Evolutionary conservation across 2,113 vertebrate species (phyloP), one percentile per base, ranked within the genome.

Genomic region (Loxodonta africana): DNA sequence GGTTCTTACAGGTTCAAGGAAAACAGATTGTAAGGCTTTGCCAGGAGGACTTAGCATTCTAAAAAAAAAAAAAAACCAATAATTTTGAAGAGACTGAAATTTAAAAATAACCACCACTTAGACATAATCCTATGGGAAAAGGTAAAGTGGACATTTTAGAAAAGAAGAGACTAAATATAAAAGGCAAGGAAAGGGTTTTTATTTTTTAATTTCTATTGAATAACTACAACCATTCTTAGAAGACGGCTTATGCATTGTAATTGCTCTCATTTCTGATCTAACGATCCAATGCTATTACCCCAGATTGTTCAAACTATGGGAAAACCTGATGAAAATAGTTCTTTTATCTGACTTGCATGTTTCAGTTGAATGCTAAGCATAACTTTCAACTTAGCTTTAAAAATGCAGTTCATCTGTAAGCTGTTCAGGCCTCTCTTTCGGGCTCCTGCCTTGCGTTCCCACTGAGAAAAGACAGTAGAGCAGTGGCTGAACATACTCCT

Each of bases 31-130:
- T 97, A 97, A 95, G 97, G 74, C 91, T 80, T 96, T 98, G 96
- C 97, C 91, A 98, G 98, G 65, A 93, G 48, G 98, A 98, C 90
- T 98, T 97, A 96, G 96, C 97, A 96, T 98, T 98, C 97, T 97
- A 97, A 95, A 17, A 18, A 1, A 2, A 23, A 8, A 8, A 6
- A 14, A n/a, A 23, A 18, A 97, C 46, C 98, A 98, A 96, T 97
- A 94, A 93, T 76, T 78, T n/a, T 28, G 63, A 96, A 95, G 80
- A 93, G 81, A 78, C 15, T 81, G 62, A 84, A 89, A 94, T 88
- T 78, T 37, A 14, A 78, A 73, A 96, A 84, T 33, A 97, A 83
- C 46, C 23, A 82, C 51, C 60, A 69, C 28, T 67, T 87, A 88
- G 78, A 90, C 67, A 26, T 71, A 95, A 97, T 95, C 41, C 83